Evolutionary conservation across 1,140 invertebrate genomes (phyloP).

Genomic region (Caenorhabditis tropicalis): DNA sequence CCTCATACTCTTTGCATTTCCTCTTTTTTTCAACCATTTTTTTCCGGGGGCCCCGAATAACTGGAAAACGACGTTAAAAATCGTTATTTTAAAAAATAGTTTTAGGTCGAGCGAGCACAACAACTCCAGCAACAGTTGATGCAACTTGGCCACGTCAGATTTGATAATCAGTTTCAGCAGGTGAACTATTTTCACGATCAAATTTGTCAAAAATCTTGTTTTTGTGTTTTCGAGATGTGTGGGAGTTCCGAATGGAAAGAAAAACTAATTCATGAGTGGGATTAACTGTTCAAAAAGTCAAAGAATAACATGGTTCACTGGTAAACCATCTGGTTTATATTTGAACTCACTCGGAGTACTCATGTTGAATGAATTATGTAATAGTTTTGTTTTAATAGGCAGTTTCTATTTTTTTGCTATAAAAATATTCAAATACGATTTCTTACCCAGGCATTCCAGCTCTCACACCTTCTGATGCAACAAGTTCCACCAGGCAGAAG

Average conservation of each 20-base stretch:
- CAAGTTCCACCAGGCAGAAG: background rate
- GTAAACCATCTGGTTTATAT: no score
- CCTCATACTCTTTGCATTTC: slow-evolving; percentile 29
- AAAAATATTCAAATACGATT: no score
- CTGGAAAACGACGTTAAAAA: background rate
- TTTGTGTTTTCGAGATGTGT: background rate
- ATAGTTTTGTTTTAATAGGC: no score
- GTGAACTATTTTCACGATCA: background rate
- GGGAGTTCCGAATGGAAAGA: background rate
- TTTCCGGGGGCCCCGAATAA: background rate
- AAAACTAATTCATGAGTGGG: background rate
- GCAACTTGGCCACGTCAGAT: slow-evolving; percentile 20
- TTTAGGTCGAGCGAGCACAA: slow-evolving; percentile 1
- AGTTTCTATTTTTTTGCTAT: no score
- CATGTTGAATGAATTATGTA: no score
- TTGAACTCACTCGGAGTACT: no score
- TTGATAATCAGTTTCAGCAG: slow-evolving; percentile 32
- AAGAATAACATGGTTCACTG: background rate
- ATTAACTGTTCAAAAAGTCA: background rate
- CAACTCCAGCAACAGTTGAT: background rate
- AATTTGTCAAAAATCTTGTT: background rate
- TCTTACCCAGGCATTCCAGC: no score
- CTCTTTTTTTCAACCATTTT: background rate
- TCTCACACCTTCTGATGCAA: background rate
- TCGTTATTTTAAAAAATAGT: no score